A percentile compares a stretch with the other conserved stretches of the same genome.
Conservation (phyloP, 2,888 invertebrate genomes). For the Xanthorhoe designata region DNA sequence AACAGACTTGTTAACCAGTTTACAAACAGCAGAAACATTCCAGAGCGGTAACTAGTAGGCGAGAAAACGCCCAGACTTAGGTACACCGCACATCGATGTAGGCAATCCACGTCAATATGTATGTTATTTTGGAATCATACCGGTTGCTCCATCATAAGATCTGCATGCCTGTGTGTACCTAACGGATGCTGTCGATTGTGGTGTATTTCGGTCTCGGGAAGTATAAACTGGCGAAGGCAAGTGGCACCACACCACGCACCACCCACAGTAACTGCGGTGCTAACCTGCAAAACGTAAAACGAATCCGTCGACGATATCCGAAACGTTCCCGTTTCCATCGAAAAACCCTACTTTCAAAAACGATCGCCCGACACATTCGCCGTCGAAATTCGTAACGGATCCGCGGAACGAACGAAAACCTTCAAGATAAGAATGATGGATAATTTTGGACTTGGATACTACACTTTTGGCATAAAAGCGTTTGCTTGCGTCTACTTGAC, state of each 20-base stretch:
- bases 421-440: too few species aligned
- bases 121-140: slow-evolving; percentile 38
- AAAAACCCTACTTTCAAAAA: too few species aligned
- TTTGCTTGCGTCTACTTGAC: too few species aligned
- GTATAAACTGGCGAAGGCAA: slow-evolving; percentile 67
- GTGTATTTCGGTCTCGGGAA: slow-evolving; percentile 81
- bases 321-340: too few species aligned
- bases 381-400: too few species aligned
- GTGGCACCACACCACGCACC: slow-evolving; percentile 47
- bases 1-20: slow-evolving; percentile 33
- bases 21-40: slow-evolving; percentile 30
- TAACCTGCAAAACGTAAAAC: too few species aligned
- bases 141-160: slow-evolving; percentile 48
- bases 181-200: slow-evolving; percentile 77
- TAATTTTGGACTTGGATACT: too few species aligned
- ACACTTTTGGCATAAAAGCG: too few species aligned
- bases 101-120: slow-evolving; percentile 25
- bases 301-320: too few species aligned
- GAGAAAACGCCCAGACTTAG: slow-evolving; percentile 23
- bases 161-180: slow-evolving; percentile 57
- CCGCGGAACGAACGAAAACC: too few species aligned
- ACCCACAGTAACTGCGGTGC: too few species aligned
- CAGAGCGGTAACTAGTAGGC: slow-evolving; percentile 21
- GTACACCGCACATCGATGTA: slow-evolving; percentile 19
- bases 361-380: too few species aligned